Base-by-base conservation (phyloP, 2,797 vertebrate species). In the Melanotaenia trifasciata region DNA sequence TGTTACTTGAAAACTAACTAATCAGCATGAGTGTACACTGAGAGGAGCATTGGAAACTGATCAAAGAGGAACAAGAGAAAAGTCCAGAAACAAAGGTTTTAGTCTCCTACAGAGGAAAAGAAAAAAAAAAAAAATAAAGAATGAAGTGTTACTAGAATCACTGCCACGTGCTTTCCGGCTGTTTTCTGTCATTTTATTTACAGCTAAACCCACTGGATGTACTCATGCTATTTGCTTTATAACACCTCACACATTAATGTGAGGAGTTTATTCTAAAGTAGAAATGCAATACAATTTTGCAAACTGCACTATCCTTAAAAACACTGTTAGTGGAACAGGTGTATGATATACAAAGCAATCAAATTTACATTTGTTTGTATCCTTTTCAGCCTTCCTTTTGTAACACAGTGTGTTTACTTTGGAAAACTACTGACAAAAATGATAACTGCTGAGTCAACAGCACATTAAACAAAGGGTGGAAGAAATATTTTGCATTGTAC, bases 41-140 rank as follows among this genome's bases (percentile, higher is more conserved):
- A 79, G 79, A 82, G 80, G 74, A 85, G 66, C 78, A 84, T 74
- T 80, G 81, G 74, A 89, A 90, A 89, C 69, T 80, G 87, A 89
- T 90, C 82, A 88, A 78, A 80, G 72, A 75, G 84, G 84, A 77
- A 67, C 28, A 30, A 30, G 28, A 30, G 28, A 86, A 90, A 67
- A 59, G 66, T 36, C 58, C 56, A 64, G 65, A 28, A 81, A 86
- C 78, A 76, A 87, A 84, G 76, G 64, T 30, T 73, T 77, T 63
- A 16, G 56, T 67, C 56, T 80, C 57, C 47, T 22, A 10, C 5
- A 78, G 72, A 76, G 54, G 73, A 85, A 63, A 67, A 72, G 77
- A 72, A 63, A 35, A 83, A 30, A 0, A 30, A 81, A 51, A 70
- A 81, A 65, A 56, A 71, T 68, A 62, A 65, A 62, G 11, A 40